phyloP scores from a whole-genome alignment of 1,140 invertebrate species.

The Drosophila subobscura region DNA sequence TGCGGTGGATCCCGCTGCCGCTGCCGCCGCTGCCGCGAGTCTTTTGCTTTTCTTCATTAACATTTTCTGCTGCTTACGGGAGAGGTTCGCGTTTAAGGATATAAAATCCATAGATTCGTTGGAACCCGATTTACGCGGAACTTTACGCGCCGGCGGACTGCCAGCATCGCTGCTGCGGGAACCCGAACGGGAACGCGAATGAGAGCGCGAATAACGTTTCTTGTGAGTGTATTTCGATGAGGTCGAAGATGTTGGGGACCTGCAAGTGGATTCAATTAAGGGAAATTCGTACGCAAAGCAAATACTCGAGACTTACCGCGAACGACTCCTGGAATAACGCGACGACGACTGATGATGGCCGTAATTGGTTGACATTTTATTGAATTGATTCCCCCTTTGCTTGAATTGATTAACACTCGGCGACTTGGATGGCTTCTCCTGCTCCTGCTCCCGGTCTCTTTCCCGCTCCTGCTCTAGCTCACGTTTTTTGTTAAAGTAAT shows the following conservation, averaged over 20 bases:
- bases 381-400: slow-evolving; percentile 63
- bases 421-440: slow-evolving; percentile 31
- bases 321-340: slow-evolving; percentile 70
- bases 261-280: slow-evolving; percentile 18
- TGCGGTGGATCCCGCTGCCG: slow-evolving; percentile 6
- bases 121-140: slow-evolving; percentile 62
- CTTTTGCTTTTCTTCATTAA: slow-evolving; percentile 84
- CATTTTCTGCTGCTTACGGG: slow-evolving; percentile 73
- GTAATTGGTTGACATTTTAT: slow-evolving; percentile 43
- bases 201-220: slow-evolving; percentile 73
- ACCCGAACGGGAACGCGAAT: slow-evolving; percentile 62
- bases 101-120: slow-evolving; percentile 71
- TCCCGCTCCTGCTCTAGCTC: slow-evolving; percentile 59
- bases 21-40: slow-evolving; percentile 51
- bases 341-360: slow-evolving; percentile 37
- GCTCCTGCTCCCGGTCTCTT: slow-evolving; percentile 34
- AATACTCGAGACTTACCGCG: slow-evolving; percentile 61
- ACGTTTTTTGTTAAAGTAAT: slow-evolving; percentile 68
- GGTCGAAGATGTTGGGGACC: slow-evolving; percentile 55
- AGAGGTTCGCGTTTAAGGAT: slow-evolving; percentile 64
- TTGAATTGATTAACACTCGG: slow-evolving; percentile 58
- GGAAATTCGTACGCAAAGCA: background rate
- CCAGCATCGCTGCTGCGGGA: slow-evolving; percentile 61
- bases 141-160: slow-evolving; percentile 72
- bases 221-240: slow-evolving; percentile 67